phyloP scores from a whole-genome alignment of 1,140 invertebrate species.

The Probaryconus sp. region DNA sequence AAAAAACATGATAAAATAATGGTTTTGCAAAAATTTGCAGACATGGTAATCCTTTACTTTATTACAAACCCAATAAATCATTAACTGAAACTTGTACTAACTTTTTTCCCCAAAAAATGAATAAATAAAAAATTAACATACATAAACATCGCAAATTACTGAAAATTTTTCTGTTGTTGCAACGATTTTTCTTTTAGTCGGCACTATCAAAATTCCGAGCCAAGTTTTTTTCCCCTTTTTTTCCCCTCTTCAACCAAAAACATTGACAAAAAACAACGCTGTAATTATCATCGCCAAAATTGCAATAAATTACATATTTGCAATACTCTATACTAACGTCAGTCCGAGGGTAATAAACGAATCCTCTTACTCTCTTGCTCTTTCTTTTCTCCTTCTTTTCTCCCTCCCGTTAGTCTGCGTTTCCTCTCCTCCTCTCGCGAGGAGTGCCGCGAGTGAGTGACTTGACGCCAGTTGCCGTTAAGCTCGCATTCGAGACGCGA shows the following conservation, averaged over 20 bases:
- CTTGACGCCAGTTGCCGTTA: constrained; percentile 67
- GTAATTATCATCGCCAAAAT: constrained; percentile 34
- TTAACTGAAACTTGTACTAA: no score
- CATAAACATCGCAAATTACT: no score
- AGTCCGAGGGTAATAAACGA: constrained; percentile 48
- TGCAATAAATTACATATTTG: constrained; percentile 55
- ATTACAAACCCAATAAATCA: no score
- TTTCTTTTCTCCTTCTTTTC: constrained; percentile 16
- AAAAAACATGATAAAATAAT: no score
- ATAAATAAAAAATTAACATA: no score
- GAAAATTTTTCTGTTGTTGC: no score
- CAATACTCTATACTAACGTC: constrained; percentile 38
- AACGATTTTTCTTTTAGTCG: no score
- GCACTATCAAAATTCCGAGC: no score
- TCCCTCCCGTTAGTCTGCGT: constrained; percentile 5
- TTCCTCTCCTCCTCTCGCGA: constrained; percentile 36
- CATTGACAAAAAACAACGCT: constrained; percentile 33
- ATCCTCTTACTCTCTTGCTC: constrained; percentile 13
- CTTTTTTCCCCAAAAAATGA: no score
- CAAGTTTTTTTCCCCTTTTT: not conserved
- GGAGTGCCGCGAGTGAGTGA: constrained; percentile 43
- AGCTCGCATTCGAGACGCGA: constrained; percentile 59
- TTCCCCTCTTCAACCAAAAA: not conserved
- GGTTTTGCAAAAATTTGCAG: no score
- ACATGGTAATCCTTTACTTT: no score